phyloP scores from a whole-genome alignment of 1,140 invertebrate species.

The Acromyrmex heyeri region DNA sequence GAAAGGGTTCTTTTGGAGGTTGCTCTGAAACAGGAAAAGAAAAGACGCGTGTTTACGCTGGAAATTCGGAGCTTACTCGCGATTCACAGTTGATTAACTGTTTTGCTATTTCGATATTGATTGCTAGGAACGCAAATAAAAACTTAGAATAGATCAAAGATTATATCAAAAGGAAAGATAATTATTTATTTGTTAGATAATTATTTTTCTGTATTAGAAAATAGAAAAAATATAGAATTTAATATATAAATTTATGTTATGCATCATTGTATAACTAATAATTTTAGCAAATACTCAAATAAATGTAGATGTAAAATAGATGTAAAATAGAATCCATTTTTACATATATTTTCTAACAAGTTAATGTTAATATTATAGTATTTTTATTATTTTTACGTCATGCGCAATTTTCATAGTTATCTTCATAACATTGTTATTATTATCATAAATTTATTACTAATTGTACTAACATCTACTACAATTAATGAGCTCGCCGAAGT shows the following conservation, averaged over 20 bases:
- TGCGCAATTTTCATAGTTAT: background rate
- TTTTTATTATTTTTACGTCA: background rate
- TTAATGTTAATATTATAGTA: background rate
- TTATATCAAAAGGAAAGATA: no score
- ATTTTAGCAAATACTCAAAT: background rate
- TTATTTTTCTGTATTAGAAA: background rate
- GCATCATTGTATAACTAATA: background rate
- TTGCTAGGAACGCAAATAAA: background rate
- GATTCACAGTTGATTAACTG: background rate
- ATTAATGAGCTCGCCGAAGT: background rate
- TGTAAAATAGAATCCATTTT: background rate
- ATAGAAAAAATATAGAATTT: background rate
- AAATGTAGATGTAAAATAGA: background rate
- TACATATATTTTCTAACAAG: background rate
- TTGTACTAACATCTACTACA: background rate
- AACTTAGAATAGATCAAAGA: background rate
- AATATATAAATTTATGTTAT: background rate
- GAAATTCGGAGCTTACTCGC: background rate
- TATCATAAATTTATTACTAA: background rate
- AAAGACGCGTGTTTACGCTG: slow-evolving; percentile 14
- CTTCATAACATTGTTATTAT: background rate
- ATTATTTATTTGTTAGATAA: no score
- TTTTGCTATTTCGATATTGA: background rate
- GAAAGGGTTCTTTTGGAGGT: slow-evolving; percentile 78
- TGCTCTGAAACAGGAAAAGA: slow-evolving; percentile 78